Percentiles rank a stretch among this genome's conserved stretches.
phyloP scores from a whole-genome alignment of 2,888 invertebrate genomes.

The Eilema depressum region DNA sequence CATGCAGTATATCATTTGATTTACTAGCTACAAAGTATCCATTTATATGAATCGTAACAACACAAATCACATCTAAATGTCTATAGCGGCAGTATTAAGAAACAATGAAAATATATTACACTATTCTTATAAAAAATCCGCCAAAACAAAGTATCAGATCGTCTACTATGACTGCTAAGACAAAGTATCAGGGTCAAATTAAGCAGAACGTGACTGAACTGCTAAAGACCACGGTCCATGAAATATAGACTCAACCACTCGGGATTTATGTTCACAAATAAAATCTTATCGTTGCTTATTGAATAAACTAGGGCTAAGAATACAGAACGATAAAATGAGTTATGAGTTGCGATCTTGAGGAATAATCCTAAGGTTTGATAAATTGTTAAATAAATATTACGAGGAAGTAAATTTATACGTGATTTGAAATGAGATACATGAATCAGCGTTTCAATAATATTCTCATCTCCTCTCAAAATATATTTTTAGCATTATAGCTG shows the following conservation, averaged over 20 bases:
- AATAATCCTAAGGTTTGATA: slow-evolving; percentile 20
- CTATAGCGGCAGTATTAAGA: not conserved
- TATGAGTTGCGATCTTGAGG: slow-evolving; percentile 27
- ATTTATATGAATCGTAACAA: slow-evolving; percentile 1
- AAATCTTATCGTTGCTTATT: slow-evolving; percentile 51
- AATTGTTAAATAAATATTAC: slow-evolving; percentile 20
- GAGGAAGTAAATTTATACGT: slow-evolving; percentile 14
- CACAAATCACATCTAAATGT: not conserved
- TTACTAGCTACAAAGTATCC: not conserved
- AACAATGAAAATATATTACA: slow-evolving; percentile 5
- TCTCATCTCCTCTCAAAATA: no score
- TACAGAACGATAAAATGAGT: slow-evolving; percentile 32
- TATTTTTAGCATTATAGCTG: no score
- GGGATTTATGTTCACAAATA: slow-evolving; percentile 57
- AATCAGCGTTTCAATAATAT: no score
- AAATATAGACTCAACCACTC: slow-evolving; percentile 61
- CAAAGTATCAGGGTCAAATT: slow-evolving; percentile 60
- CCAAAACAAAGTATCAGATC: slow-evolving; percentile 44
- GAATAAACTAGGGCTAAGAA: slow-evolving; percentile 43
- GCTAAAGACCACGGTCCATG: slow-evolving; percentile 52
- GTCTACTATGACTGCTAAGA: slow-evolving; percentile 25
- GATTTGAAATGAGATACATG: slow-evolving; percentile 14
- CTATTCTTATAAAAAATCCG: slow-evolving; percentile 29
- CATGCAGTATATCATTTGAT: not conserved
- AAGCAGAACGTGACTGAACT: slow-evolving; percentile 64